Evolutionary conservation across 2,888 invertebrate species (phyloP).

Genomic region (Trachelus troglodyta): DNA sequence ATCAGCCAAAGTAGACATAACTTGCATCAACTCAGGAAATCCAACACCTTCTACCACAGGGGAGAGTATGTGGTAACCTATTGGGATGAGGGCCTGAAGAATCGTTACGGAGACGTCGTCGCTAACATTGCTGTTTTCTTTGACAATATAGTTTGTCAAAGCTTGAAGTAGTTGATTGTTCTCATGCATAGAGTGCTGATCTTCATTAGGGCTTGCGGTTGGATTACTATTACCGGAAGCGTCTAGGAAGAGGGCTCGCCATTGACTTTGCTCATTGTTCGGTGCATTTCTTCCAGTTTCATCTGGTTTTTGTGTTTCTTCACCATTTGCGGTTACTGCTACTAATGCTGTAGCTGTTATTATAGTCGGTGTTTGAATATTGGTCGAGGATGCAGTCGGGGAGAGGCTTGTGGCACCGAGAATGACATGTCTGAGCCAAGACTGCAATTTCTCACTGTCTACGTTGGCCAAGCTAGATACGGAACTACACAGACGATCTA

Average conservation of each 20-base stretch:
- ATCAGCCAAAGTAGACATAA: conserved; percentile 87
- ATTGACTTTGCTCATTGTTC: conserved; percentile 43
- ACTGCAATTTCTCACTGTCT: conserved; percentile 73
- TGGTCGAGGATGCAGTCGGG: conserved; percentile 67
- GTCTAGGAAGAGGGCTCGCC: conserved; percentile 49
- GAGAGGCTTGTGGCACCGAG: conserved; percentile 69
- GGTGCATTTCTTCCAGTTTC: conserved; percentile 38
- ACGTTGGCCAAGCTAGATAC: conserved; percentile 75
- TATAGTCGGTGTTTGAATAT: conserved; percentile 69
- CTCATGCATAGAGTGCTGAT: conserved; percentile 72
- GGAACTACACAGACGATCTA: conserved; percentile 76
- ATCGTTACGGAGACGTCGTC: conserved; percentile 75
- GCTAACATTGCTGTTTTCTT: conserved; percentile 73
- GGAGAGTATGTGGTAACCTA: conserved; percentile 76
- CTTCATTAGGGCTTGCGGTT: conserved; percentile 56
- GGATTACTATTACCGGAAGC: conserved; percentile 43
- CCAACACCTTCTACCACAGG: conserved; percentile 76
- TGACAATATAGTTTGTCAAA: conserved; percentile 79
- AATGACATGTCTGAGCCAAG: conserved; percentile 76
- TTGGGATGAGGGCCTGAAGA: conserved; percentile 78
- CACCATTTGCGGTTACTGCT: conserved; percentile 34
- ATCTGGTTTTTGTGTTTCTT: conserved; percentile 49
- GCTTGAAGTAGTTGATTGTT: conserved; percentile 78
- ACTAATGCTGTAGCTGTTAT: conserved; percentile 63
- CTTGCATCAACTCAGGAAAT: conserved; percentile 81